Percentiles rank a stretch among this genome's conserved stretches.
Conservation (phyloP, 2,888 invertebrate genomes). For the Stegana nigrithorax region DNA sequence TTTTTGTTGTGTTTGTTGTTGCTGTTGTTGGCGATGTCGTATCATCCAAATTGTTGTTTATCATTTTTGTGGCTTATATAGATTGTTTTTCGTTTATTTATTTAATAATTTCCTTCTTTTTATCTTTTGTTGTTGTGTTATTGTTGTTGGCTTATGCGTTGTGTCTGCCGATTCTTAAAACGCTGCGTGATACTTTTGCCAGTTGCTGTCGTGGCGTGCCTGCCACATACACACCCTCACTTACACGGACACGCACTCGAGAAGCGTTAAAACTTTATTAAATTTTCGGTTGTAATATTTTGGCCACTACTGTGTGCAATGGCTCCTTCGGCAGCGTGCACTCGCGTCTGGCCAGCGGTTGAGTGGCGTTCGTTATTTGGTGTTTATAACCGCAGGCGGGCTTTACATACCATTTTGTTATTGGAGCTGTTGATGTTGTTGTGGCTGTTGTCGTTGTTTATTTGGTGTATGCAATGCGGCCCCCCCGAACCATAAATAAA, state of each 20-base stretch:
- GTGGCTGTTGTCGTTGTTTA: conserved; percentile 53
- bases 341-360: background rate
- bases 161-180: conserved; percentile 57
- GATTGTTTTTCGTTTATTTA: conserved; percentile 5
- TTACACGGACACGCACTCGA: conserved; percentile 5
- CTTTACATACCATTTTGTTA: no score
- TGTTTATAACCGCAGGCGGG: background rate
- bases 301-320: background rate
- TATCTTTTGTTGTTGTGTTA: conserved; percentile 34
- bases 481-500: no score
- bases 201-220: conserved; percentile 36
- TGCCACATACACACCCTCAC: conserved; percentile 21
- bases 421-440: background rate
- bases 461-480: no score
- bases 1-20: conserved; percentile 11
- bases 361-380: background rate
- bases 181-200: conserved; percentile 57
- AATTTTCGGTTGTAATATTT: conserved; percentile 1
- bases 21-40: conserved; percentile 39
- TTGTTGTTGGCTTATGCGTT: conserved; percentile 39
- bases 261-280: background rate
- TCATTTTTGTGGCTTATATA: conserved; percentile 49
- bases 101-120: conserved; percentile 56
- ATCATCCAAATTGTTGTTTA: conserved; percentile 66
- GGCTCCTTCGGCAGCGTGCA: background rate